These are phyloP conservation scores for Nettapus auritus DNA, from an alignment of 2,113 vertebrate genomes.

Conservation along the genomic window DNA sequence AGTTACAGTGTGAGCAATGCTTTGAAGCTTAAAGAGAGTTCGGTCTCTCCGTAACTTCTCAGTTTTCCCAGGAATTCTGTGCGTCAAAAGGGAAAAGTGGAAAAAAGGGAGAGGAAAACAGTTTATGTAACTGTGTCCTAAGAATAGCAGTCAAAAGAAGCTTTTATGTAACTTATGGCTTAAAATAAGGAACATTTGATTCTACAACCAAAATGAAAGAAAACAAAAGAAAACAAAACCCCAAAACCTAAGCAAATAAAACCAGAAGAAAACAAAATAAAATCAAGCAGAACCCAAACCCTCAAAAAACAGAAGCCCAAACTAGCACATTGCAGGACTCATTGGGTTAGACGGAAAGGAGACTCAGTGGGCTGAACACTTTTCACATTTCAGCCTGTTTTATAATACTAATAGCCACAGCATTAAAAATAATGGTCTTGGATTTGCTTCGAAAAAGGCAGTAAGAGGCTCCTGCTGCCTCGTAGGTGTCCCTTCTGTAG, in stretches of 20 bases:
- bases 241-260: not conserved
- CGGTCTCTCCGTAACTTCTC: conserved; percentile 11
- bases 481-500: not conserved
- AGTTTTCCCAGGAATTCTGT: conserved; percentile 14
- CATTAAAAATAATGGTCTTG: not conserved
- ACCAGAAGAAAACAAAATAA: not conserved
- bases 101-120: conserved; percentile 47
- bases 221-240: not conserved
- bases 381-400: not conserved
- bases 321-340: not conserved
- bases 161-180: conserved; percentile 31
- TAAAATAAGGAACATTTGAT: not conserved
- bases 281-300: not conserved
- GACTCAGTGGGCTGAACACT: not conserved
- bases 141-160: conserved; percentile 22
- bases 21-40: not conserved
- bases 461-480: not conserved
- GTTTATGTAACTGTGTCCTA: conserved; percentile 52
- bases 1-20: conserved; percentile 18
- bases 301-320: conserved; percentile 10
- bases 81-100: conserved; percentile 8
- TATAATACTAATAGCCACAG: not conserved
- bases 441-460: not conserved
- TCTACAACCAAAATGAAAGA: not conserved
- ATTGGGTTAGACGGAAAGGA: not conserved